Evolutionary conservation across 2,113 vertebrate genomes (phyloP).

Genomic region (Microcebus murinus): DNA sequence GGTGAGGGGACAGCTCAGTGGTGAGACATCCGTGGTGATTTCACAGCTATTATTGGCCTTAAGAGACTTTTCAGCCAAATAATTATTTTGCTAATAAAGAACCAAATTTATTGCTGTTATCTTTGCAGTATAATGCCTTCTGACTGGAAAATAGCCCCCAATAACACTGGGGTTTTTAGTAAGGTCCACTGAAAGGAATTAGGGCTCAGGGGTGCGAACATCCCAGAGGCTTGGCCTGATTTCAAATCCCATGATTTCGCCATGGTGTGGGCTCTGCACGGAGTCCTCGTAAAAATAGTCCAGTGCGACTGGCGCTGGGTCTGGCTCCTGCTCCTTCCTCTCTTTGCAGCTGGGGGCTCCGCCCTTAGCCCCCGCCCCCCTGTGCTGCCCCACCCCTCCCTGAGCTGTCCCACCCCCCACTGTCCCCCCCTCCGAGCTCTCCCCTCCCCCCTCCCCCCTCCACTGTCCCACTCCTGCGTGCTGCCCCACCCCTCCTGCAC

Average conservation of each 20-base stretch:
- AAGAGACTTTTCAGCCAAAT: not conserved
- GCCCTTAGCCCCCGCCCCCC: too few relatives aligned
- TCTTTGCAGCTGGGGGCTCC: not conserved
- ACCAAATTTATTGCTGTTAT: not conserved
- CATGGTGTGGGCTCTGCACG: too few relatives aligned
- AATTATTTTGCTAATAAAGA: not conserved
- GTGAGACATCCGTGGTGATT: fast-evolving
- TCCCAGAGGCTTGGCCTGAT: not conserved
- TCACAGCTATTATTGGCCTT: not conserved
- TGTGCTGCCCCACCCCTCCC: not conserved
- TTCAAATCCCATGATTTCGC: not conserved
- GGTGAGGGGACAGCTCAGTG: not conserved
- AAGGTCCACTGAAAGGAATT: not conserved
- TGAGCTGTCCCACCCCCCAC: not conserved
- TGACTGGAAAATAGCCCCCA: not conserved
- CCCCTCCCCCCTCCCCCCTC: too few relatives aligned
- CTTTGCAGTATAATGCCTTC: too few relatives aligned
- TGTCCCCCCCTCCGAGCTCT: too few relatives aligned
- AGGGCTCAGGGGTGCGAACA: too few relatives aligned
- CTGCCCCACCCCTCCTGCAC: too few relatives aligned
- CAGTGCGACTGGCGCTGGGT: fast-evolving
- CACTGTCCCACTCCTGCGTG: too few relatives aligned
- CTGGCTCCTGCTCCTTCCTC: too few relatives aligned
- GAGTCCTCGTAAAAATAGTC: not conserved
- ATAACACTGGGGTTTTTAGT: not conserved